Base-by-base conservation (phyloP, 2,888 invertebrate genomes). In the Eilema sororculum region DNA sequence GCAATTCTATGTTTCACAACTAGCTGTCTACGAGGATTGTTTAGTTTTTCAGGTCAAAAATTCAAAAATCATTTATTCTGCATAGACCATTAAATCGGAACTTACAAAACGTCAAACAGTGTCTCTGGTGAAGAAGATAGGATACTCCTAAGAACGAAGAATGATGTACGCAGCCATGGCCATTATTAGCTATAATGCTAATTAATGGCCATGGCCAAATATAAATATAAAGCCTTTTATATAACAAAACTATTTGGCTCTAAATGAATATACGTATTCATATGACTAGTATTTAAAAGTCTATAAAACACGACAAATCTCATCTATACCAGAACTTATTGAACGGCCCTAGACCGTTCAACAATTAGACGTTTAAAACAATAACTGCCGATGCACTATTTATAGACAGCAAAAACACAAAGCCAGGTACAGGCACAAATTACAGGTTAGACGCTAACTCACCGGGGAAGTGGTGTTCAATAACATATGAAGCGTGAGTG, bases 361-460 rank as follows among this genome's bases (percentile, higher is more conserved):
- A 20, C 6, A 46, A 46, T 52, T 52, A n/a, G 71, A 72, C 74
- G 75, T 78, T 78, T 72, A 79, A 75, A 71, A 65, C 67, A 65
- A 73, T 74, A 72, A 75, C 71, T 67, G 76, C 28, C n/a, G 60
- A 37, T 46, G 65, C 33, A 63, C 73, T 82, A 80, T 81, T 79
- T 77, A 75, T 78, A 78, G 77, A 30, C 63, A 75, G n/a, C n/a
- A n/a, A n/a, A n/a, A n/a, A 72, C 74, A 52, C 65, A 58, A 68
- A 72, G 69, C 69, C 75, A 74, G 75, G 69, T 68, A 67, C 64
- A 71, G 69, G 72, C 76, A 78, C 52, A 74, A 78, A 81, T 85
- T 81, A 82, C 82, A 83, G 81, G 82, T 76, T 76, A 77, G 69
- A 72, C 71, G 73, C 61, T 71, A 80, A 77, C 76, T 79, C 74